Evolutionary conservation across 2,888 invertebrate genomes (phyloP).

Genomic region (Drosophila ezoana): DNA sequence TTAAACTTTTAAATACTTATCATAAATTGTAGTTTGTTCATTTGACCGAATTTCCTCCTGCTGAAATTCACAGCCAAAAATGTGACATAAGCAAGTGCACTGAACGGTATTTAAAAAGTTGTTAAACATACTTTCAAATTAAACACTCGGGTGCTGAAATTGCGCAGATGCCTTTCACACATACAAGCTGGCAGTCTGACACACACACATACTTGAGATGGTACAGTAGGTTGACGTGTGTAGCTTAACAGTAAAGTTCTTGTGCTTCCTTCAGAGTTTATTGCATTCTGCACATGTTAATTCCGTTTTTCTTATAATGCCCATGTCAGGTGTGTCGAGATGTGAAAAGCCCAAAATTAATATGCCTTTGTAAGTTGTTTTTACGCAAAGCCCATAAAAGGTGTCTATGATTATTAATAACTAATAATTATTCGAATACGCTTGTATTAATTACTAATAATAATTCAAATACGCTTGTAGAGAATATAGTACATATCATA

Average conservation of each 20-base stretch:
- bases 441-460: too few species aligned
- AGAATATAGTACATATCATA: too few species aligned
- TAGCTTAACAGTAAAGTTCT: slow-evolving; percentile 32
- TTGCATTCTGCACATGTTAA: slow-evolving; percentile 54
- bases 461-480: too few species aligned
- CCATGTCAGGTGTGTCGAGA: slow-evolving; percentile 7
- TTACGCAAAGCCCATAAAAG: too few species aligned
- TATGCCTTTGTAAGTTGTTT: slow-evolving; percentile 11
- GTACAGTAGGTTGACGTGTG: slow-evolving; percentile 31
- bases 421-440: too few species aligned
- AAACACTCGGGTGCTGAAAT: slow-evolving; percentile 64
- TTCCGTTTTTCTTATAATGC: slow-evolving; percentile 33
- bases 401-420: background rate
- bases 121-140: slow-evolving; percentile 67
- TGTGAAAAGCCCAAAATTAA: slow-evolving; percentile 48
- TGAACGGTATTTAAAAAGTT: slow-evolving; percentile 68
- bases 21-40: slow-evolving; percentile 3
- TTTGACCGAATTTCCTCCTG: background rate
- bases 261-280: slow-evolving; percentile 21
- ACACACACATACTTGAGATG: background rate
- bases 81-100: slow-evolving; percentile 44
- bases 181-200: background rate
- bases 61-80: slow-evolving; percentile 33
- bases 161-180: slow-evolving; percentile 50
- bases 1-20: background rate